A percentile compares a stretch with the other conserved stretches of the same genome.
phyloP scores from a whole-genome alignment of 2,113 vertebrate genomes.

The Sisor rabdophorus region DNA sequence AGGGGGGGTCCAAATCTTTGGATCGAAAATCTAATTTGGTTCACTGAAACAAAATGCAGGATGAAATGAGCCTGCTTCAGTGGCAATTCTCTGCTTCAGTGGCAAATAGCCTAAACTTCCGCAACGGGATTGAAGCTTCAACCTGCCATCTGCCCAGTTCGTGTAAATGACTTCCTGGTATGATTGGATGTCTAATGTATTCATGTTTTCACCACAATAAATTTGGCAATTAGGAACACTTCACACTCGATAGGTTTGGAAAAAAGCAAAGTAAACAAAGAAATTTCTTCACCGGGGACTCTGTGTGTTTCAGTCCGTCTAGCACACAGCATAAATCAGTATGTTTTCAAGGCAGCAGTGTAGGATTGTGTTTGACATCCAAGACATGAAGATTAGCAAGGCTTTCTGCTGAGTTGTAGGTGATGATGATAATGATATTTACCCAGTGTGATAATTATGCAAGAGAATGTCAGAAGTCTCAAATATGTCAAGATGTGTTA shows the following conservation, averaged over 20 bases:
- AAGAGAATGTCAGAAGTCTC: constrained; percentile 31
- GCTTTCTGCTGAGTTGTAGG: background rate
- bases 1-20: background rate
- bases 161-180: constrained; percentile 21
- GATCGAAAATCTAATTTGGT: constrained; percentile 20
- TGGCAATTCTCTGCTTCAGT: constrained; percentile 19
- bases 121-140: constrained; percentile 4
- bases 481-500: constrained; percentile 41
- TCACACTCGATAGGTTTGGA: constrained; percentile 26
- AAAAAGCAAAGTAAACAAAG: constrained; percentile 23
- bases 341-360: constrained; percentile 17
- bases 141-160: constrained; percentile 22
- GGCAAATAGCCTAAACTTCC: background rate
- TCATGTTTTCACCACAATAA: constrained; percentile 6
- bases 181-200: constrained; percentile 17
- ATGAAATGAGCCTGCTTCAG: constrained; percentile 12
- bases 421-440: constrained; percentile 25
- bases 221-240: constrained; percentile 40
- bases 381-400: constrained; percentile 34
- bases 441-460: constrained; percentile 4
- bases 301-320: constrained; percentile 18
- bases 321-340: constrained; percentile 18
- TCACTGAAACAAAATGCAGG: constrained; percentile 5
- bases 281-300: constrained; percentile 6
- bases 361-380: constrained; percentile 12